These are phyloP conservation scores for Glaucomys volans DNA, from an alignment of 2,113 vertebrate species.

Conservation along the genomic window DNA sequence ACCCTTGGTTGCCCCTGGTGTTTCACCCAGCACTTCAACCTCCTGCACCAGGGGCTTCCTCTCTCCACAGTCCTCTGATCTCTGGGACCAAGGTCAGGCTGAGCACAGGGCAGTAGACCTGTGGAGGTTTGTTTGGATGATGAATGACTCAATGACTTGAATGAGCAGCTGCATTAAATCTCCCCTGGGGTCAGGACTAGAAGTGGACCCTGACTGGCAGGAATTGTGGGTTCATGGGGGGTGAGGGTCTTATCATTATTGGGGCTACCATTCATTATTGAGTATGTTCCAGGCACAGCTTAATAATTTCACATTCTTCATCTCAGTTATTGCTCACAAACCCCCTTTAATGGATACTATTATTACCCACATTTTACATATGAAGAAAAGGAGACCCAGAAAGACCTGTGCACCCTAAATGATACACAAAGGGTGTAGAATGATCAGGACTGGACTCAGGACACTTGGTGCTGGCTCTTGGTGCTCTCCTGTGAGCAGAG, in stretches of 20 bases:
- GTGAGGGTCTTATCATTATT: background rate
- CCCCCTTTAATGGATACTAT: rapidly evolving
- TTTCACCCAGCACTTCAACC: rapidly evolving
- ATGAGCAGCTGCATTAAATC: background rate
- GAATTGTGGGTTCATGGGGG: background rate
- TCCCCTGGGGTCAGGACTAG: background rate
- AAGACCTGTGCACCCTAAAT: background rate
- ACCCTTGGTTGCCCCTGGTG: background rate
- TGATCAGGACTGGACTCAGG: background rate
- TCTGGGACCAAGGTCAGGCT: background rate
- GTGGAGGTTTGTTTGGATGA: background rate
- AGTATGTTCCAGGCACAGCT: background rate
- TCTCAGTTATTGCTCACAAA: background rate
- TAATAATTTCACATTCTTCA: background rate
- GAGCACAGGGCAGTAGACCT: rapidly evolving
- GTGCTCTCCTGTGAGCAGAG: background rate
- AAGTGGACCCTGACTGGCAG: background rate
- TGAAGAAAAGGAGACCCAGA: background rate
- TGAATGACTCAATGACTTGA: background rate
- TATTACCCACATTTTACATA: background rate
- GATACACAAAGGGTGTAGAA: rapidly evolving
- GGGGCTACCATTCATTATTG: background rate
- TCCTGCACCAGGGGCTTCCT: no score
- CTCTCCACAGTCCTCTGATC: background rate
- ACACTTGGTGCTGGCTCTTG: rapidly evolving